These are phyloP conservation scores for Trachemys scripta DNA, from an alignment of 2,113 vertebrate genomes.

Conservation along the genomic window DNA sequence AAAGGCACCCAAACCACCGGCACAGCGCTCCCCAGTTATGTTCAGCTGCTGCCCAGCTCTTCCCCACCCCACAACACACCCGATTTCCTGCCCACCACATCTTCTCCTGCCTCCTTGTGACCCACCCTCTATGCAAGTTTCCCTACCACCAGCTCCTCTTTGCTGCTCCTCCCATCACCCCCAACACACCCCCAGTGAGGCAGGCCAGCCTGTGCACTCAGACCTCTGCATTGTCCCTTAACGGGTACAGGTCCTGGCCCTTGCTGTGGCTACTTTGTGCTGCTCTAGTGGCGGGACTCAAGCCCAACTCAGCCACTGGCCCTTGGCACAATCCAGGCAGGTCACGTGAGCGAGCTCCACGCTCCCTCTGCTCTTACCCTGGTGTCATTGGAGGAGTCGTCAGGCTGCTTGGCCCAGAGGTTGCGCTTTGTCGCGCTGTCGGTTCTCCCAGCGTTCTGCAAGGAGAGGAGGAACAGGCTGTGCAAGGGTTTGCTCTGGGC, in stretches of 20 bases:
- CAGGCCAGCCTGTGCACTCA: not conserved
- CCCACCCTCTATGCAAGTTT: not conserved
- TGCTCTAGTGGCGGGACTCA: accelerated
- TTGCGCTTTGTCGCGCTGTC: slow-evolving; percentile 80
- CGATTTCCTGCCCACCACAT: not conserved
- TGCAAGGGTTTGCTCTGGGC: not conserved
- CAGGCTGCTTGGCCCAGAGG: slow-evolving; percentile 78
- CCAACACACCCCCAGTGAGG: no score
- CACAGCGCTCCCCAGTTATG: not conserved
- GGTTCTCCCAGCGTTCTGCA: slow-evolving; percentile 82
- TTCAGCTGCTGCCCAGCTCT: not conserved
- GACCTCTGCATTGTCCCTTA: not conserved
- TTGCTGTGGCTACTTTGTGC: not conserved
- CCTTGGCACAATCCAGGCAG: not conserved
- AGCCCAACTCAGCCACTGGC: not conserved
- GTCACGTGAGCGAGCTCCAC: not conserved
- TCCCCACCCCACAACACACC: not conserved
- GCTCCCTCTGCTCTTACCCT: slow-evolving; percentile 51
- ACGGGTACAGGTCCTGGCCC: not conserved
- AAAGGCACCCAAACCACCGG: not conserved
- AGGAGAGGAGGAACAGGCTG: not conserved
- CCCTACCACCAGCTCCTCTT: not conserved
- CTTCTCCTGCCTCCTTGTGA: not conserved
- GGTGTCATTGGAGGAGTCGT: slow-evolving; percentile 45
- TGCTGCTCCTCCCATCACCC: not conserved